These are phyloP conservation scores for Pyxicephalus adspersus DNA, from an alignment of 2,113 vertebrate species.

Conservation along the genomic window DNA sequence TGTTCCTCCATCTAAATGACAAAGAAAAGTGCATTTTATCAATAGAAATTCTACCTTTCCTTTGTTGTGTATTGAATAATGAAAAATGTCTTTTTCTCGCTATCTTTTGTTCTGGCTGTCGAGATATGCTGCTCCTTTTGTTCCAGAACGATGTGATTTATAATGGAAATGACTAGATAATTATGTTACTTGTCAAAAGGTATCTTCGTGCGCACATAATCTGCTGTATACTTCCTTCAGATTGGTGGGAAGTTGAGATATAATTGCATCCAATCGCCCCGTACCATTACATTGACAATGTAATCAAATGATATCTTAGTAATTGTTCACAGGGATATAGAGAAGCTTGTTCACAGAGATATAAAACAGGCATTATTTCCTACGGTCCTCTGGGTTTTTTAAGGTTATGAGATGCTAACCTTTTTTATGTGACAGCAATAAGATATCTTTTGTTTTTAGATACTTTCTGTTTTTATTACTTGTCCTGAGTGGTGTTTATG, in stretches of 20 bases:
- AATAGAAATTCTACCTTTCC: conserved; percentile 21
- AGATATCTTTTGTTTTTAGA: too few species aligned
- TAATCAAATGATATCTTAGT: conserved; percentile 46
- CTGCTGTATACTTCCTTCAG: neutral
- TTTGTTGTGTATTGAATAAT: conserved; percentile 44
- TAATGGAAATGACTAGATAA: conserved; percentile 53
- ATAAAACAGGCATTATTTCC: too few species aligned
- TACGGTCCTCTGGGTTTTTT: too few species aligned
- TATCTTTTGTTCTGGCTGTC: conserved; percentile 44
- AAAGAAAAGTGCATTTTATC: conserved; percentile 40
- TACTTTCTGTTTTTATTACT: too few species aligned
- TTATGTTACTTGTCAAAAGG: conserved; percentile 54
- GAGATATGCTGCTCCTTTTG: conserved; percentile 36
- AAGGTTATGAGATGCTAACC: too few species aligned
- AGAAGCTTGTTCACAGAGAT: too few species aligned
- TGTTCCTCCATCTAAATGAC: conserved; percentile 17
- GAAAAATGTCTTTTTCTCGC: conserved; percentile 27
- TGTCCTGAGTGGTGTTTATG: too few species aligned
- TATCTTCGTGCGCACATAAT: conserved; percentile 18
- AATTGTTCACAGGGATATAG: conserved; percentile 20
- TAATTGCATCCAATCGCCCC: conserved; percentile 42
- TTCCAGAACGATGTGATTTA: conserved; percentile 47
- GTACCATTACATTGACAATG: conserved; percentile 50
- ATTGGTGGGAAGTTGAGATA: conserved; percentile 31
- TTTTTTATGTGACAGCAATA: too few species aligned